Evolutionary conservation across 2,113 vertebrate genomes (phyloP).

Genomic region (Pardalotus punctatus): DNA sequence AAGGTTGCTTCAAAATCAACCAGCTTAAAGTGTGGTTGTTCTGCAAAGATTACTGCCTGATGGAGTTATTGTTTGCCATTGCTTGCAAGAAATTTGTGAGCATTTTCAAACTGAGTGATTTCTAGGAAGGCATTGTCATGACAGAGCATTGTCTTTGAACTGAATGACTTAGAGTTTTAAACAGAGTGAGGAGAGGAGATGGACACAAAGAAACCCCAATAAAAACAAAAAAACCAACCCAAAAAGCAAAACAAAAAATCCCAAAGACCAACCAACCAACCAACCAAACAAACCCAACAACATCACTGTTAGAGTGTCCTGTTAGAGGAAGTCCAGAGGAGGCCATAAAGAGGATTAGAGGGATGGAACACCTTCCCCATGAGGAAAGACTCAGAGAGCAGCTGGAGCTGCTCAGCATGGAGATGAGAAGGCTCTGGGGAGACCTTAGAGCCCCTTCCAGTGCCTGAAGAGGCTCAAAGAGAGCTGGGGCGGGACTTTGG

Average conservation of each 20-base stretch:
- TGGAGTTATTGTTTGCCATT: background rate
- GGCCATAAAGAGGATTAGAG: background rate
- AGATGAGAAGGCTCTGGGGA: background rate
- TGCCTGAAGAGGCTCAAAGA: background rate
- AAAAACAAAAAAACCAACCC: background rate
- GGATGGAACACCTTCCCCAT: background rate
- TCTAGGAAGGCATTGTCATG: background rate
- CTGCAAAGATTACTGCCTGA: background rate
- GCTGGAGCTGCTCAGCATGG: background rate
- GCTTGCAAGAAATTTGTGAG: background rate
- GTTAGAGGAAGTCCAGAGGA: background rate
- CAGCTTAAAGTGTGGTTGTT: background rate
- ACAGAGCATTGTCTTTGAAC: background rate
- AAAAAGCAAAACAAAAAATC: too few relatives aligned
- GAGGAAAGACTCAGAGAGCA: background rate
- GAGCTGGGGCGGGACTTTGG: too few relatives aligned
- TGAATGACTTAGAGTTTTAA: background rate
- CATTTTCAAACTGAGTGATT: background rate
- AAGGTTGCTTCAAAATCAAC: background rate
- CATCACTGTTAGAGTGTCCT: accelerated
- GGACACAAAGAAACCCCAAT: too few relatives aligned
- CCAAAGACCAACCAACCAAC: too few relatives aligned
- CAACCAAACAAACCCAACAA: too few relatives aligned
- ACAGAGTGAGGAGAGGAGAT: background rate
- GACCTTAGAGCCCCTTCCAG: background rate